Conservation (phyloP, 2,113 vertebrate genomes). For the Zosterops lateralis region DNA sequence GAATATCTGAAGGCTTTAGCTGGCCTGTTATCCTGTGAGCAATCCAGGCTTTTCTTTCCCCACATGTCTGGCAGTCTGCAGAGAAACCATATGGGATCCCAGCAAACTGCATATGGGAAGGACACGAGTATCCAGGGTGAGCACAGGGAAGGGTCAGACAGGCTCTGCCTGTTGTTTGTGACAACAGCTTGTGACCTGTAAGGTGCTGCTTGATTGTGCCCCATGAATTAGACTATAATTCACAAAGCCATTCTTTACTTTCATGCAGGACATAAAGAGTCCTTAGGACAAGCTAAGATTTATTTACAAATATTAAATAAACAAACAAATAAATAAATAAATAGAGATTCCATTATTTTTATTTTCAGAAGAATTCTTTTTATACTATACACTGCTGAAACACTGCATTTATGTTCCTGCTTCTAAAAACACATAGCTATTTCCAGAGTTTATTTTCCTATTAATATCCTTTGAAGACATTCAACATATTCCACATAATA, state of each 20-base stretch:
- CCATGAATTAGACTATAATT: constrained; percentile 66
- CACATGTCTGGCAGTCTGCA: constrained; percentile 70
- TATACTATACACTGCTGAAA: not conserved
- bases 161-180: constrained; percentile 40
- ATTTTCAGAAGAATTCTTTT: constrained; percentile 28
- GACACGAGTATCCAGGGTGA: constrained; percentile 58
- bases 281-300: constrained; percentile 64
- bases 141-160: constrained; percentile 67
- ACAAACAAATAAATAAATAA: not conserved
- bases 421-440: not conserved
- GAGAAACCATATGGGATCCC: constrained; percentile 76
- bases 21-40: not conserved
- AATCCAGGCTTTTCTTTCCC: constrained; percentile 41
- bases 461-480: not conserved
- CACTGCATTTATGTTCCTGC: not conserved
- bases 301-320: constrained; percentile 36
- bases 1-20: constrained; percentile 48
- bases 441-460: not conserved
- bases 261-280: constrained; percentile 40
- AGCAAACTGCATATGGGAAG: constrained; percentile 31
- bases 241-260: constrained; percentile 25
- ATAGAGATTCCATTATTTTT: not conserved
- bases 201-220: constrained; percentile 28
- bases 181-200: constrained; percentile 64
- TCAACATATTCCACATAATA: not conserved